Evolutionary conservation across 2,888 invertebrate species (phyloP).

Genomic region (Cantharis flavilabris): DNA sequence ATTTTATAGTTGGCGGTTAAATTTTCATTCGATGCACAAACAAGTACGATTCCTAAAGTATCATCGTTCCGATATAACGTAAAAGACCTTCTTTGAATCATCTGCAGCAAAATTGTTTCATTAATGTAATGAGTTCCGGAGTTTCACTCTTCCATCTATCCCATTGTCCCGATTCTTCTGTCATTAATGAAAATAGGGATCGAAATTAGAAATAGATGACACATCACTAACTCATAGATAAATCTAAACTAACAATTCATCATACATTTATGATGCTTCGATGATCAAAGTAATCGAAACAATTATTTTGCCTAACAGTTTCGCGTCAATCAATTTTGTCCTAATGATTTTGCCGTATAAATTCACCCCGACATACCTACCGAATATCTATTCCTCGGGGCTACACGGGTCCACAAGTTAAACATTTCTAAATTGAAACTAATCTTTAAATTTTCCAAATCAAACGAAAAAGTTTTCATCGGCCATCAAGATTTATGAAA

Average conservation of each 20-base stretch:
- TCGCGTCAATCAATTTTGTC: background rate
- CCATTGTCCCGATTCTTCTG: conserved; percentile 47
- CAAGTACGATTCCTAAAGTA: conserved; percentile 30
- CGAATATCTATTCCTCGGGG: background rate
- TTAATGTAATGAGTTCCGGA: conserved; percentile 44
- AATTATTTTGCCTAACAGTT: background rate
- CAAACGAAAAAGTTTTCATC: background rate
- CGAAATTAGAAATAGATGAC: conserved; percentile 48
- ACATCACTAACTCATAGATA: conserved; percentile 41
- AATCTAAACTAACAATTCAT: conserved; percentile 6
- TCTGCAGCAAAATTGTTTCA: conserved; percentile 42
- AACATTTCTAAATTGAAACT: background rate
- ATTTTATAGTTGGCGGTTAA: background rate
- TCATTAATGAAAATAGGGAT: conserved; percentile 46
- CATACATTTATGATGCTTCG: background rate
- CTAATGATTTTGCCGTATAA: background rate
- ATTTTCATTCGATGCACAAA: background rate
- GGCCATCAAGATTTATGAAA: background rate
- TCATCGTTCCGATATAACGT: conserved; percentile 47
- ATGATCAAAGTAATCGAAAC: conserved; percentile 14
- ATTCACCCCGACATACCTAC: background rate
- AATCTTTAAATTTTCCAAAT: too few species aligned
- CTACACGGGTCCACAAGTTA: background rate
- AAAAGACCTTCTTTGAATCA: conserved; percentile 40
- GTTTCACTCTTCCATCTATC: conserved; percentile 31